Base-by-base conservation (phyloP, 2,888 invertebrate species). In the Taphrorychus bicolor region DNA sequence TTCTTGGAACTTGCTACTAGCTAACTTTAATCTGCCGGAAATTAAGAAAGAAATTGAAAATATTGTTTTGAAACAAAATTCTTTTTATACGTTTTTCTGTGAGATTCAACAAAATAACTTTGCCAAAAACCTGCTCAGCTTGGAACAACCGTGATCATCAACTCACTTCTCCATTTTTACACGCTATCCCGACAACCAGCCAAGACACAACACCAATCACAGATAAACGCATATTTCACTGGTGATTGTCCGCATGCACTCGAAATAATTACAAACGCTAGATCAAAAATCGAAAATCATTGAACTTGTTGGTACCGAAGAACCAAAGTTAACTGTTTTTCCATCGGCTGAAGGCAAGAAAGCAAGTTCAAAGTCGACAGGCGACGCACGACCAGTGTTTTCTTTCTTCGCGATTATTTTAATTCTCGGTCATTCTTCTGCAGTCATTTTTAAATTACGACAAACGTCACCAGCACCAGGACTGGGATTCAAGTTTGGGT, bases 311-410 rank as follows among this genome's bases (percentile, higher is more conserved):
- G 23, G 52, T 58, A 40, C 49, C 24, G 53, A 58, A 66, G 54
- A 54, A 62, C 57, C 62, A 23, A 32, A 56, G 45, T 17, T 65
- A 65, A 69, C 59, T 67, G 66, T 67, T 59, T 67, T 42, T 61
- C 58, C 65, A 59, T 68, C 63, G 51, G 63, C 17, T 45, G 5
- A 17, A 45, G 21, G 21, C 51, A 57, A 65, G 64, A 56, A 64
- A 65, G 61, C 69, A 69, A 61, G 69, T 69, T 69, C 66, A 69
- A 61, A 59, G 65, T 61, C 65, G 51, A 60, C 41, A 64, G 21
- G 2, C 51, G n/a, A 51, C 51, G 16, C 17, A 45, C 7, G 14
- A 5, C 45, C 14, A 14, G 32, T 32, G 32, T 32, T 32, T 32
- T 11, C 32, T 21, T 32, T 60, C 60, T 60, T 60, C 53, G 53